Base-by-base conservation (phyloP, 2,113 vertebrate genomes). In the Orientallactaga bullata region DNA sequence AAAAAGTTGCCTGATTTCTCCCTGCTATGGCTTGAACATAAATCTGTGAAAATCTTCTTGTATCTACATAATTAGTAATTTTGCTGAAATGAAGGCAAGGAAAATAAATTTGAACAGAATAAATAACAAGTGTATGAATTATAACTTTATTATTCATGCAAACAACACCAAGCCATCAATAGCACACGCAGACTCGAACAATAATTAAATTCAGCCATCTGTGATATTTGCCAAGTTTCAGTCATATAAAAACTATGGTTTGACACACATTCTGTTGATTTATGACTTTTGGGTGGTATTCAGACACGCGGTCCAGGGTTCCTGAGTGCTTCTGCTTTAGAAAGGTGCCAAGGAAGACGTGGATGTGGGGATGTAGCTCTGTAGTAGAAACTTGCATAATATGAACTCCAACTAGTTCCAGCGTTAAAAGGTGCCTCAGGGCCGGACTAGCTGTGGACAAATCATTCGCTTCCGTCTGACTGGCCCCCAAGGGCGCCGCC, bases 191-290 rank as follows among this genome's bases (percentile, higher is more conserved):
- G 72, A n/a, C 51, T 28, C 1, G 37, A 61, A 80, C 37, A 42
- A n/a, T 93, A 68, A 80, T 79, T 93, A 83, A 85, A 81, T 13
- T 61, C 84, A 71, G 51, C 39, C 51, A 74, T 69, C 66, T 65
- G 23, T 32, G 66, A 47, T 63, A 63, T 69, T 79, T 90, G 66
- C 47, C 66, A 85, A 37, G 39, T 93, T 90, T 88, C 63, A 37
- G 61, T 61, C 39, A 88, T 28, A 73, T 85, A 74, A 96, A 63
- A 76, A 35, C 60, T 63, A 21, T 17, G 76, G 18, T 68, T 69
- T 84, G 77, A 51, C 30, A 78, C 55, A 66, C 9, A 71, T 37
- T 61, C 32, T 13, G 42, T 82, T 28, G 39, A 77, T 87, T 87
- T 90, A 28, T 71, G 20, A 69, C 16, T 80, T 73, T 21, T 80